phyloP scores from a whole-genome alignment of 2,113 vertebrate species.

The Burhinus oedicnemus region DNA sequence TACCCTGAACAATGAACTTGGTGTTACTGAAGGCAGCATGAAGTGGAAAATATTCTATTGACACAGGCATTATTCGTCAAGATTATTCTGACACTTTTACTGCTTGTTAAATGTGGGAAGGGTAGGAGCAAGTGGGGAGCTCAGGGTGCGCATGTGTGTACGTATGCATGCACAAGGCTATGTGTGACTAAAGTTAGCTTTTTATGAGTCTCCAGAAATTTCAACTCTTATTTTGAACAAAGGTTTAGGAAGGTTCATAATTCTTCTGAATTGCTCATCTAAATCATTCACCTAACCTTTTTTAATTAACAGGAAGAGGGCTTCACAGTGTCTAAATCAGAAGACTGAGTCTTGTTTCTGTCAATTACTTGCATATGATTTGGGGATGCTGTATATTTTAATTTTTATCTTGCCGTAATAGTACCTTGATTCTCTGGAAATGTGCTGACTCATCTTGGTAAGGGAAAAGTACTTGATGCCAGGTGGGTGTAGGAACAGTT shows the following conservation, averaged over 20 bases:
- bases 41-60: background rate
- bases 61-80: background rate
- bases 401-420: background rate
- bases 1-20: background rate
- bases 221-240: constrained; percentile 13
- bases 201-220: constrained; percentile 4
- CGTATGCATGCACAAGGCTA: background rate
- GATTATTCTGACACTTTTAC: background rate
- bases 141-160: background rate
- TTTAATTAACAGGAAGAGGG: constrained; percentile 39
- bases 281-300: constrained; percentile 29
- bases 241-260: background rate
- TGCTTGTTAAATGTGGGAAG: background rate
- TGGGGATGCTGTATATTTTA: background rate
- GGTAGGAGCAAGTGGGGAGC: background rate
- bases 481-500: background rate
- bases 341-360: background rate
- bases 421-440: background rate
- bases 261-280: constrained; percentile 7
- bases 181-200: background rate
- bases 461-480: background rate
- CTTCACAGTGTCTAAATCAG: constrained; percentile 9
- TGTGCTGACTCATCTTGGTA: background rate
- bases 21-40: background rate
- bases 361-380: background rate